A percentile compares a stretch with the other conserved stretches of the same genome.
Conservation (phyloP, 2,797 vertebrate genomes). For the Lacerta agilis region DNA sequence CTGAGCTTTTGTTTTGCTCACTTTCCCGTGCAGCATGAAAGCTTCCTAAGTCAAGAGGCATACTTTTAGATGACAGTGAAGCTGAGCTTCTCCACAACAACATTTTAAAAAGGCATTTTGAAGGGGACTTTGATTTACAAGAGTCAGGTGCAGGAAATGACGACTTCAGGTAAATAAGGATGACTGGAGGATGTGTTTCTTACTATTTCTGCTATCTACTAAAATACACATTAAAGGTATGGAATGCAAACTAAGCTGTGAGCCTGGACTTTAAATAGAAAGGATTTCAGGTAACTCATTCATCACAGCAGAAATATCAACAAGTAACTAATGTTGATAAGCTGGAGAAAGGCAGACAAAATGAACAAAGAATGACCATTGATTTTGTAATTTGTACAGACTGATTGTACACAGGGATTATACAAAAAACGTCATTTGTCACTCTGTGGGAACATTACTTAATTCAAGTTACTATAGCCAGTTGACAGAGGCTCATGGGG, state of each 20-base stretch:
- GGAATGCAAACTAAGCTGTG: background rate
- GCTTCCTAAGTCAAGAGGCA: no score
- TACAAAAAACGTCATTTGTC: constrained; percentile 1
- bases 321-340: constrained; percentile 51
- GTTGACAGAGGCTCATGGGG: no score
- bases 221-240: background rate
- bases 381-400: constrained; percentile 48
- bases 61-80: no score
- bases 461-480: no score
- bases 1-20: no score
- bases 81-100: no score
- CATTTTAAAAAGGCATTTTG: no score
- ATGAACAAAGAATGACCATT: constrained; percentile 53
- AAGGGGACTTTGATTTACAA: background rate
- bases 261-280: background rate
- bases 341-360: constrained; percentile 20
- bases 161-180: background rate
- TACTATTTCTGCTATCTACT: background rate
- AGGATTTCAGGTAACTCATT: background rate
- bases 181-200: background rate
- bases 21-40: no score
- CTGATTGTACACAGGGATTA: background rate
- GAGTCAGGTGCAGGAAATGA: background rate
- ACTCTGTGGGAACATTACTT: no score
- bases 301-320: constrained; percentile 41